Percentiles rank a stretch among this genome's conserved stretches.
These are phyloP conservation scores for Cathartes aura DNA, from an alignment of 2,113 vertebrate species.

Conservation along the genomic window DNA sequence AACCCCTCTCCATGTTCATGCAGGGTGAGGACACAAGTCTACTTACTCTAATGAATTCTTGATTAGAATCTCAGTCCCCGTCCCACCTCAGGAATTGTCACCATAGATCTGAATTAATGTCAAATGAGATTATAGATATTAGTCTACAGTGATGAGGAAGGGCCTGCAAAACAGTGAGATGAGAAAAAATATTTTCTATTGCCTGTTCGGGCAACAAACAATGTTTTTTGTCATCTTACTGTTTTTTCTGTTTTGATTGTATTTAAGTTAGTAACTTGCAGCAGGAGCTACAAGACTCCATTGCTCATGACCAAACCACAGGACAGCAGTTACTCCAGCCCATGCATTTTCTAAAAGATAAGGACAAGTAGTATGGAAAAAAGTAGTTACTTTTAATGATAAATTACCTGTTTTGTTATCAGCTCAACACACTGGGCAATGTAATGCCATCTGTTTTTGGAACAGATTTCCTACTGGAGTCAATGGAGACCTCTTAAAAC, in stretches of 20 bases:
- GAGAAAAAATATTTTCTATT: not conserved
- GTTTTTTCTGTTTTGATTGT: not conserved
- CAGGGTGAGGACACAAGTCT: not conserved
- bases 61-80: not conserved
- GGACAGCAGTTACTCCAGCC: not conserved
- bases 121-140: not conserved
- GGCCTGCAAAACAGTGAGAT: not conserved
- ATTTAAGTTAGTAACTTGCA: not conserved
- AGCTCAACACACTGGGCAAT: not conserved
- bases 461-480: not conserved
- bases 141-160: not conserved
- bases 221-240: not conserved
- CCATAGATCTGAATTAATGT: not conserved
- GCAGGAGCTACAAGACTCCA: not conserved
- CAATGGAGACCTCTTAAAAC: not conserved
- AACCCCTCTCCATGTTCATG: not conserved
- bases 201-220: not conserved
- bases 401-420: constrained; percentile 14
- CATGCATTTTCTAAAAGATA: not conserved
- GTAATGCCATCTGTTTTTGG: not conserved
- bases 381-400: not conserved
- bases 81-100: not conserved
- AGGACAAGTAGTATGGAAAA: not conserved
- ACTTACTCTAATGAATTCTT: not conserved
- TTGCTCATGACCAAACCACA: not conserved